Evolutionary conservation across 2,797 vertebrate genomes (phyloP).

Genomic region (Caiman crocodilus): DNA sequence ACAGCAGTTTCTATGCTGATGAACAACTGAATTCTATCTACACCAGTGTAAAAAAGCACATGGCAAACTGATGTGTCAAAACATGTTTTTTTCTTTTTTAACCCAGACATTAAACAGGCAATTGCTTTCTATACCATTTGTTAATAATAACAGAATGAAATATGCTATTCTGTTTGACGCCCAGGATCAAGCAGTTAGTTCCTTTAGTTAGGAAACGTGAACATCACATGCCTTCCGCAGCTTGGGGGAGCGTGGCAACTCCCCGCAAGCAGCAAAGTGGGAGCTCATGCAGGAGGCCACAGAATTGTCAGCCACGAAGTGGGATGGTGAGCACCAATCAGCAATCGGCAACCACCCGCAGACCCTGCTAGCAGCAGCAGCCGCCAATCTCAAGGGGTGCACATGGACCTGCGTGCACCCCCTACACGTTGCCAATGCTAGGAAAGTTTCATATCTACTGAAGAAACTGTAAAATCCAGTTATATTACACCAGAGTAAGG

Average conservation of each 20-base stretch:
- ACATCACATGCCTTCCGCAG: no score
- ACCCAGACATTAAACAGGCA: not conserved
- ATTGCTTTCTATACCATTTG: not conserved
- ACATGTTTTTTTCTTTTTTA: not conserved
- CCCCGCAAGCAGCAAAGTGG: no score
- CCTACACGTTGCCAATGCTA: no score
- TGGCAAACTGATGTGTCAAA: not conserved
- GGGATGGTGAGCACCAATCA: no score
- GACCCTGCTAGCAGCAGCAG: no score
- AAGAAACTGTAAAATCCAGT: not conserved
- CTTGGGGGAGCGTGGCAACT: no score
- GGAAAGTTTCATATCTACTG: not conserved
- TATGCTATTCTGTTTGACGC: not conserved
- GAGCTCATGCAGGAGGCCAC: no score
- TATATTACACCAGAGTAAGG: not conserved
- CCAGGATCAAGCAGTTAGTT: not conserved
- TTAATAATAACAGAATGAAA: not conserved
- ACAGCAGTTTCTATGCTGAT: not conserved
- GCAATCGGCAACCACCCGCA: no score
- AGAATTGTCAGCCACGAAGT: no score
- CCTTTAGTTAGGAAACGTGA: not conserved
- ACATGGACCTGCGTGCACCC: no score
- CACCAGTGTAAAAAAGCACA: rapidly evolving
- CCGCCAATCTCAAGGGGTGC: no score
- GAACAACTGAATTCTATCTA: not conserved